Conservation (phyloP, 2,888 invertebrate species). For the Phytoseiulus persimilis region DNA sequence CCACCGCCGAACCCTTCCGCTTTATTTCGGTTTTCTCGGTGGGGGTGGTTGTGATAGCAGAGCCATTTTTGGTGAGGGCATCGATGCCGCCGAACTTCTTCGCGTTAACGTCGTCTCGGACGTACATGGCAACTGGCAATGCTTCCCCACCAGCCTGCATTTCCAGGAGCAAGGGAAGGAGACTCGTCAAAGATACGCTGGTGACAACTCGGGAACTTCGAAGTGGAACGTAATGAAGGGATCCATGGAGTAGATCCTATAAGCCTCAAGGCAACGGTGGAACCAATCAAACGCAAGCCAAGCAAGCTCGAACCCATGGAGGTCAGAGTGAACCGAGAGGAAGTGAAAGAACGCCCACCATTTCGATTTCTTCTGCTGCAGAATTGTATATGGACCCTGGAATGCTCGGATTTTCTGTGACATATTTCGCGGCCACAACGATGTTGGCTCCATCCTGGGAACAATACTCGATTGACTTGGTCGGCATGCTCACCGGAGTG, state of each 20-base stretch:
- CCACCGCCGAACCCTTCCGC: too few relatives aligned
- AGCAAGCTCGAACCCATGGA: not conserved
- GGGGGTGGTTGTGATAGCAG: slow-evolving; percentile 62
- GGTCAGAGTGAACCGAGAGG: too few relatives aligned
- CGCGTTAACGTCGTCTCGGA: slow-evolving; percentile 70
- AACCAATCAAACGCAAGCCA: too few relatives aligned
- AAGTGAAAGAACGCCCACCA: not conserved
- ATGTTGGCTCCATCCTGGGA: slow-evolving; percentile 73
- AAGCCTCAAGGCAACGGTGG: too few relatives aligned
- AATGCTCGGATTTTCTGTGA: slow-evolving; percentile 76
- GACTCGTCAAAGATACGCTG: too few relatives aligned
- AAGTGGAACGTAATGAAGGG: too few relatives aligned
- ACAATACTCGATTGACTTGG: too few relatives aligned
- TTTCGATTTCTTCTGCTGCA: slow-evolving; percentile 66
- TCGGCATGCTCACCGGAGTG: too few relatives aligned
- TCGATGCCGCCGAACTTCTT: slow-evolving; percentile 88
- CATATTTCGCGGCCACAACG: slow-evolving; percentile 83
- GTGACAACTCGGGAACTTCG: too few relatives aligned
- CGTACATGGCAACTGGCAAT: slow-evolving; percentile 76
- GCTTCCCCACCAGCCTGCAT: slow-evolving; percentile 69
- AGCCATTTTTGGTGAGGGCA: slow-evolving; percentile 88
- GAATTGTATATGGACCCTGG: slow-evolving; percentile 86
- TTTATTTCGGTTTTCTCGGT: not conserved
- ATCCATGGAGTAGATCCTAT: too few relatives aligned
- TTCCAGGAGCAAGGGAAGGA: slow-evolving; percentile 66